Conservation (phyloP, 2,888 invertebrate species). For the Rhagium mordax region DNA sequence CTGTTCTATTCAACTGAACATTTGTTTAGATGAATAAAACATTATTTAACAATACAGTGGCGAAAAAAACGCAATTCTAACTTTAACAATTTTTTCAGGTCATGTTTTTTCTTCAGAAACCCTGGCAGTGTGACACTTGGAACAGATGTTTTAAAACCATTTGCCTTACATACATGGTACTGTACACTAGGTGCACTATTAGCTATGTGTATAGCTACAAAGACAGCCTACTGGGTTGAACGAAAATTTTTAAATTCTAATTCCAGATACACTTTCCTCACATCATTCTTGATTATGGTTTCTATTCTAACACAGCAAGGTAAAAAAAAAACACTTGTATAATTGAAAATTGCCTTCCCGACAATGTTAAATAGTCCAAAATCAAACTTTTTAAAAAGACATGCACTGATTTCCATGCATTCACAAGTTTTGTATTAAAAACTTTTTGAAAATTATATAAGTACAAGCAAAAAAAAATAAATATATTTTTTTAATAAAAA, state of each 20-base stretch:
- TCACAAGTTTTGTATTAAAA: too few species aligned
- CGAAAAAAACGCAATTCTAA: too few species aligned
- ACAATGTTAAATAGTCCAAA: too few species aligned
- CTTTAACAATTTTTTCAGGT: not conserved
- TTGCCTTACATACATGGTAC: conserved; percentile 69
- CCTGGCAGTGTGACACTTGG: conserved; percentile 56
- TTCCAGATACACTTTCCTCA: conserved; percentile 62
- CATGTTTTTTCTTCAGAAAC: conserved; percentile 60
- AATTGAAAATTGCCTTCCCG: not conserved
- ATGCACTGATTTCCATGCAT: too few species aligned
- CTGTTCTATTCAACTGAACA: too few species aligned
- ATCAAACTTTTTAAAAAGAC: too few species aligned
- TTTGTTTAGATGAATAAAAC: too few species aligned
- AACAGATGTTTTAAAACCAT: conserved; percentile 70
- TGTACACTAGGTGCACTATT: conserved; percentile 62
- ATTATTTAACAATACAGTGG: too few species aligned
- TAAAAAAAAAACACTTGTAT: conserved; percentile 30
- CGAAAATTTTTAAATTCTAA: conserved; percentile 62
- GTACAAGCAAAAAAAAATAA: too few species aligned
- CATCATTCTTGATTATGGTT: conserved; percentile 64
- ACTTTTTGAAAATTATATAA: too few species aligned
- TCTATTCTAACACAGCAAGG: conserved; percentile 62
- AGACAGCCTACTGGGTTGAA: conserved; percentile 66
- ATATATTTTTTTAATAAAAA: too few species aligned
- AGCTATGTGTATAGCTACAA: conserved; percentile 66